Evolutionary conservation across 2,113 vertebrate genomes (phyloP), one percentile per base, ranked within the genome.

Genomic region (Zosterops borbonicus): DNA sequence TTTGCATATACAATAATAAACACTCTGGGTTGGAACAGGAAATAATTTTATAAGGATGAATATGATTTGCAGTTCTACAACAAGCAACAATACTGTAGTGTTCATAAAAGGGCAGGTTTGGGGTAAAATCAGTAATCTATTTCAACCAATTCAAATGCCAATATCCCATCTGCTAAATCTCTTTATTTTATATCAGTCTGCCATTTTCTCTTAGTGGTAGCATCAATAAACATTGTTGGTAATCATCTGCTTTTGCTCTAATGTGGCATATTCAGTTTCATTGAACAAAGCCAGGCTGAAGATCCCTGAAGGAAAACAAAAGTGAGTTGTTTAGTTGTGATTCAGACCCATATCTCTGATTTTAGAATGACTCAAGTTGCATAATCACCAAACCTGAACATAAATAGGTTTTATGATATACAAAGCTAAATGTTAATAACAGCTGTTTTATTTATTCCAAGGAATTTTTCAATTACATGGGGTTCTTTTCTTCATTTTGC

Each of bases 111-210:
- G 96, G 89, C 96, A 96, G 93, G 96, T 95, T 96, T 97, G 92
- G 94, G 96, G 83, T 97, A 97, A 96, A 97, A 96, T 97, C 92
- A 95, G 96, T 96, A 95, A 97, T 98, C 96, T 98, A 96, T 97
- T 97, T 98, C 97, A 97, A 97, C 97, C 97, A 97, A 97, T 97
- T 97, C 97, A 98, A 98, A 98, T 98, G 98, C 98, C 98, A 98
- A 98, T 98, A 97, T 97, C 97, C 97, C 97, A 97, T 97, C 98
- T 98, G 98, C 96, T 98, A 97, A 97, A 97, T 97, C 97, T 97
- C 96, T 97, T 97, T 98, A 98, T 98, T 98, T 98, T 98, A 97
- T 98, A 98, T 98, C 98, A 97, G 97, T 98, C 97, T 98, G 98
- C 98, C 98, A 97, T 98, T 98, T 98, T 98, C 96, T 97, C 97